A percentile compares a stretch with the other conserved stretches of the same genome.
phyloP scores from a whole-genome alignment of 2,888 invertebrate genomes.

The Ectobius pallidus region DNA sequence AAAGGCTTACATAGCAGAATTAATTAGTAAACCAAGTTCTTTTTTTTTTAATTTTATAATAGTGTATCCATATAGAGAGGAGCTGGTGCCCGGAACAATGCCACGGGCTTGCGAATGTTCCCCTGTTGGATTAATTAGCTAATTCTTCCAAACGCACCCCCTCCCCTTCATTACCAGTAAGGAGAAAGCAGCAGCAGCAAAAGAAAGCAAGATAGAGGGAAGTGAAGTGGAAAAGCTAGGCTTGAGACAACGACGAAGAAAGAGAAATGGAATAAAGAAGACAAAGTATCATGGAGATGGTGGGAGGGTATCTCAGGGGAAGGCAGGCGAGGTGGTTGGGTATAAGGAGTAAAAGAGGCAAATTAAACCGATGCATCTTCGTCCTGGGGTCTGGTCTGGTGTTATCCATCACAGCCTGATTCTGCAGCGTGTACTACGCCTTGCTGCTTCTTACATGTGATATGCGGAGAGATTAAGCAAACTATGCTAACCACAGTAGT shows the following conservation, averaged over 20 bases:
- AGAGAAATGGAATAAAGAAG: slow-evolving; percentile 42
- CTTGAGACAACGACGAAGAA: slow-evolving; percentile 23
- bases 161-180: slow-evolving; percentile 20
- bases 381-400: slow-evolving; percentile 33
- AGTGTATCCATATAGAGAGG: not conserved
- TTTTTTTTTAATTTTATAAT: not conserved
- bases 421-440: not conserved
- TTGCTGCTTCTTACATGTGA: slow-evolving; percentile 15
- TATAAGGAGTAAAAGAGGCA: slow-evolving; percentile 37
- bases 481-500: slow-evolving; percentile 28
- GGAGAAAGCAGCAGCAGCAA: slow-evolving; percentile 9
- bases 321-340: slow-evolving; percentile 24
- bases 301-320: slow-evolving; percentile 15
- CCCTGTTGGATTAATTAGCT: slow-evolving; percentile 42
- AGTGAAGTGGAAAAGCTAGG: slow-evolving; percentile 30
- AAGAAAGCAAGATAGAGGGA: slow-evolving; percentile 25
- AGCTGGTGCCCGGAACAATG: slow-evolving; percentile 1
- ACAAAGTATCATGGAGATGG: slow-evolving; percentile 38
- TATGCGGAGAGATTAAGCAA: slow-evolving; percentile 26
- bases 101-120: slow-evolving; percentile 11
- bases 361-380: slow-evolving; percentile 42
- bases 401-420: slow-evolving; percentile 37
- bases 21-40: slow-evolving; percentile 6
- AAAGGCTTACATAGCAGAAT: not conserved
- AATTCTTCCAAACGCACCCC: slow-evolving; percentile 38